Evolutionary conservation across 2,797 vertebrate species (phyloP).

Genomic region (Tragelaphus oryx): DNA sequence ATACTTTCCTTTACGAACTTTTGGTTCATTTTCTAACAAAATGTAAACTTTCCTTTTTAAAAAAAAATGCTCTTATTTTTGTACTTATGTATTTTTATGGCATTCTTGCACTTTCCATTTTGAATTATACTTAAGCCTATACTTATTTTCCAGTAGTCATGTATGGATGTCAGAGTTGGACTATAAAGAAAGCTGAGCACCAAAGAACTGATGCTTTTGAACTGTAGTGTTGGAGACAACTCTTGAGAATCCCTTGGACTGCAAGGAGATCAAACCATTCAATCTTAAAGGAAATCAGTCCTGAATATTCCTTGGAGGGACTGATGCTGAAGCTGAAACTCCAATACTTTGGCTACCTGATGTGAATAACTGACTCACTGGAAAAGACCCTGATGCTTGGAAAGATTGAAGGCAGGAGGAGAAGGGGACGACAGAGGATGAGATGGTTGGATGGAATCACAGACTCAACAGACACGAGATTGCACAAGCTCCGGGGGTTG

Average conservation of each 20-base stretch:
- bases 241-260: background rate
- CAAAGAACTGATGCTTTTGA: background rate
- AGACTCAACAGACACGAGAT: background rate
- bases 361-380: rapidly evolving
- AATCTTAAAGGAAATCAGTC: background rate
- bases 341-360: background rate
- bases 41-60: background rate
- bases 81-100: background rate
- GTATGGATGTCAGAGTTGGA: background rate
- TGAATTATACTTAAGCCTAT: background rate
- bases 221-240: background rate
- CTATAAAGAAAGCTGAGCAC: background rate
- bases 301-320: background rate
- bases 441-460: background rate
- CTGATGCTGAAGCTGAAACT: background rate
- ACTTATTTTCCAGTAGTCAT: background rate
- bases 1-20: background rate
- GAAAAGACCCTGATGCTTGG: background rate
- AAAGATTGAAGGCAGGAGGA: background rate
- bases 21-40: background rate
- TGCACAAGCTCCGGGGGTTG: background rate
- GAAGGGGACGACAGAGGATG: background rate
- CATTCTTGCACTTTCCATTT: background rate
- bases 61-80: background rate
- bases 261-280: background rate